A percentile compares a stretch with the other conserved stretches of the same genome.
These are phyloP conservation scores for Cheilosia urbana DNA, from an alignment of 2,888 invertebrate genomes.

Conservation along the genomic window DNA sequence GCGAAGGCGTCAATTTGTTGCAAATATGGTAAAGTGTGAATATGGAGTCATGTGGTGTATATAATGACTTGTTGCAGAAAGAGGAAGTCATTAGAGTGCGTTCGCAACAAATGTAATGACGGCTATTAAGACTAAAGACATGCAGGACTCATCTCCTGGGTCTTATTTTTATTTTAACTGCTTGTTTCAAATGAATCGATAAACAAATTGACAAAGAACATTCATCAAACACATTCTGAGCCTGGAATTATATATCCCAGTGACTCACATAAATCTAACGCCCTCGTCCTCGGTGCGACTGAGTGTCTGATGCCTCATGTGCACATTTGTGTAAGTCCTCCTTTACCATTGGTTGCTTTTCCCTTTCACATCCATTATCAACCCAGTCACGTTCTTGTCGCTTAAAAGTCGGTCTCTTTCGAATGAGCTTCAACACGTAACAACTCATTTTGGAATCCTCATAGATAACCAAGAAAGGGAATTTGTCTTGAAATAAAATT, in stretches of 20 bases:
- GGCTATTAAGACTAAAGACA: too few relatives aligned
- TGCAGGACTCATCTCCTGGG: too few relatives aligned
- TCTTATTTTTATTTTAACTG: too few relatives aligned
- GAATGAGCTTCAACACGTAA: conserved; percentile 12
- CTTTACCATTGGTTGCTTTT: conserved; percentile 31
- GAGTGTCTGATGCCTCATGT: conserved; percentile 15
- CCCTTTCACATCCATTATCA: conserved; percentile 18
- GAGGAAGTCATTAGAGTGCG: neutral
- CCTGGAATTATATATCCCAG: neutral
- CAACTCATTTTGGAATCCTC: conserved; percentile 7
- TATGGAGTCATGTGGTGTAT: neutral
- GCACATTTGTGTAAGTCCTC: neutral
- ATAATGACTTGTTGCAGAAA: neutral
- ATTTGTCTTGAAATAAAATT: conserved; percentile 23
- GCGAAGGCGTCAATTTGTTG: neutral
- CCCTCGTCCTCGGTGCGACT: conserved; percentile 5
- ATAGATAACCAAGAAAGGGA: neutral
- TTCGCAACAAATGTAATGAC: too few relatives aligned
- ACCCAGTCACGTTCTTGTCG: conserved; percentile 53
- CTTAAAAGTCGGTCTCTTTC: conserved; percentile 35
- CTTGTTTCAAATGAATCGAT: neutral
- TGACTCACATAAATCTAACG: neutral
- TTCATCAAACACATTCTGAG: conserved; percentile 2
- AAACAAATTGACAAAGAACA: neutral
- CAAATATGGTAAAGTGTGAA: neutral